Conservation (phyloP, 2,888 invertebrate genomes). For the Drosophila subsilvestris region DNA sequence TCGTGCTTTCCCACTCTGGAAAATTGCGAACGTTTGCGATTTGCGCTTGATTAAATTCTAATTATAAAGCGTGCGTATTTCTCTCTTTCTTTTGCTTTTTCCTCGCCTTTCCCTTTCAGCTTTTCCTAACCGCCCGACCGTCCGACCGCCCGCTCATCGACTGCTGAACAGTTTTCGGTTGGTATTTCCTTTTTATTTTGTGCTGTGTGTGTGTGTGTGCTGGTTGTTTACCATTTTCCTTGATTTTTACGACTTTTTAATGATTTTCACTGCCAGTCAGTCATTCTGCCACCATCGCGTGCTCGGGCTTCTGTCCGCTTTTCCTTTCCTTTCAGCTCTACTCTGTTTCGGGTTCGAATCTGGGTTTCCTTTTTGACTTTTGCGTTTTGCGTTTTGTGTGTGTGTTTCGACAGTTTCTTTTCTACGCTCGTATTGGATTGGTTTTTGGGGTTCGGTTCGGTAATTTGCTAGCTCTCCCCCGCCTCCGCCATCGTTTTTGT, state of each 20-base stretch:
- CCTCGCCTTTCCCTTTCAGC: constrained; percentile 12
- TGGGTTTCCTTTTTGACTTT: constrained; percentile 64
- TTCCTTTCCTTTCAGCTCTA: not conserved
- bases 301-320: constrained; percentile 3
- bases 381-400: constrained; percentile 38
- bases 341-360: not conserved
- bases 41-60: constrained; percentile 81
- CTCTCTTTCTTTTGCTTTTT: constrained; percentile 19
- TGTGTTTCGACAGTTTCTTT: constrained; percentile 59
- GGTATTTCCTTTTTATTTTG: constrained; percentile 2
- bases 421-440: constrained; percentile 39
- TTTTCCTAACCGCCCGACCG: not conserved
- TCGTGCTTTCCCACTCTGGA: constrained; percentile 27
- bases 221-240: constrained; percentile 69
- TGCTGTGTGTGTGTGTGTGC: no score
- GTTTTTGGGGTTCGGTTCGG: constrained; percentile 35
- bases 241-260: constrained; percentile 80
- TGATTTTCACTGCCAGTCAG: constrained; percentile 80
- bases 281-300: constrained; percentile 71
- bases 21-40: constrained; percentile 73
- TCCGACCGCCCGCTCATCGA: not conserved
- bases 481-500: not conserved
- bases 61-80: constrained; percentile 79
- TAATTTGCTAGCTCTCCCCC: constrained; percentile 45
- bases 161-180: constrained; percentile 3